These are phyloP conservation scores for Centropristis striata DNA, from an alignment of 2,113 vertebrate species.

Conservation along the genomic window DNA sequence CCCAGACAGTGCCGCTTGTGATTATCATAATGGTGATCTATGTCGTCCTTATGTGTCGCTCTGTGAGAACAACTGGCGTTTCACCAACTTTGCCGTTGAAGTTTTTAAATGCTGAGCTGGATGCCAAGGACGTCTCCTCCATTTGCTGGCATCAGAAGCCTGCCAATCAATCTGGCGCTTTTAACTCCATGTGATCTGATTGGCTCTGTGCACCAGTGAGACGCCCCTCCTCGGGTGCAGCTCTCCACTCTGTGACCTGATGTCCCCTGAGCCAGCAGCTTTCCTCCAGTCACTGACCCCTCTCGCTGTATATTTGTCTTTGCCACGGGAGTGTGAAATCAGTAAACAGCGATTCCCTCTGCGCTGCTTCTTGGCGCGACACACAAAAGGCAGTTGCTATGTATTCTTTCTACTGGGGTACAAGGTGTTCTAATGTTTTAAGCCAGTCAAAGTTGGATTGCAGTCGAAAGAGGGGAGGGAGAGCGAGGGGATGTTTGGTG, in stretches of 20 bases:
- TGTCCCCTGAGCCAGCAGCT: slow-evolving; percentile 73
- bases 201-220: slow-evolving; percentile 48
- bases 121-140: slow-evolving; percentile 72
- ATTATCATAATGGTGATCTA: slow-evolving; percentile 84
- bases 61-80: slow-evolving; percentile 73
- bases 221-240: slow-evolving; percentile 18
- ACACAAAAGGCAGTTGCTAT: slow-evolving; percentile 38
- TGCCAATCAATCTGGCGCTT: slow-evolving; percentile 76
- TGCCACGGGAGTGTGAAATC: slow-evolving; percentile 53
- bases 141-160: slow-evolving; percentile 66
- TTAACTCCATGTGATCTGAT: slow-evolving; percentile 50
- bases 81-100: slow-evolving; percentile 74
- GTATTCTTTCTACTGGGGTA: slow-evolving; percentile 39
- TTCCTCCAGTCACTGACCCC: slow-evolving; percentile 51
- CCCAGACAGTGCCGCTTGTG: slow-evolving; percentile 72
- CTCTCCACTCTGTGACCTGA: slow-evolving; percentile 47
- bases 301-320: slow-evolving; percentile 63
- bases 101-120: slow-evolving; percentile 72
- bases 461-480: background rate
- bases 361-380: slow-evolving; percentile 27
- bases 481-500: background rate
- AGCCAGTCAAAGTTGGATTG: slow-evolving; percentile 48
- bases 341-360: slow-evolving; percentile 54
- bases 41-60: slow-evolving; percentile 80
- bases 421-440: slow-evolving; percentile 47